phyloP scores from a whole-genome alignment of 2,113 vertebrate genomes.

The Recurvirostra avosetta region DNA sequence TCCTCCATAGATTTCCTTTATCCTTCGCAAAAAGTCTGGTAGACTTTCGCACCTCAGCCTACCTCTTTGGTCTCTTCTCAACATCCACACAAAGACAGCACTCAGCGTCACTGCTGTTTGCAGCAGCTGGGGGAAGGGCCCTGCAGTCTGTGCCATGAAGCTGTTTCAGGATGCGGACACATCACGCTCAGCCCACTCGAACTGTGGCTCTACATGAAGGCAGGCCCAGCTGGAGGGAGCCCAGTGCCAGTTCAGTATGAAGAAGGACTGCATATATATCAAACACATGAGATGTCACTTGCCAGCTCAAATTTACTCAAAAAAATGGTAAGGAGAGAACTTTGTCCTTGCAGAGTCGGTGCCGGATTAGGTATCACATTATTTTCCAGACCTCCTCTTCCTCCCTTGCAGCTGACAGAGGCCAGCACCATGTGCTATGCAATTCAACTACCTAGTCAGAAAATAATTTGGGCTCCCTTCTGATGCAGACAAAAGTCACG shows the following conservation, averaged over 20 bases:
- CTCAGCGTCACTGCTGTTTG: background rate
- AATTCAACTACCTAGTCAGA: background rate
- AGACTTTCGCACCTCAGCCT: background rate
- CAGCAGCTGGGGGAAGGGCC: background rate
- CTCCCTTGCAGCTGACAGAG: background rate
- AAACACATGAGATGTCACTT: background rate
- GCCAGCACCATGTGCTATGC: background rate
- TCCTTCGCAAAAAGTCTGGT: background rate
- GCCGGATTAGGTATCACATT: background rate
- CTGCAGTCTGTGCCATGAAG: background rate
- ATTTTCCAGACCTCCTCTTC: background rate
- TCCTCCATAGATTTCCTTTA: background rate
- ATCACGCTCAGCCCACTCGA: fast-evolving
- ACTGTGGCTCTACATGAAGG: background rate
- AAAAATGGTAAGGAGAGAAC: background rate
- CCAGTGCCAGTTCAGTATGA: background rate
- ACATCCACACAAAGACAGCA: background rate
- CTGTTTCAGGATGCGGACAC: background rate
- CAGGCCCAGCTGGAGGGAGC: background rate
- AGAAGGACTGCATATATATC: background rate
- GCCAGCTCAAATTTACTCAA: background rate
- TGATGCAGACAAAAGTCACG: background rate
- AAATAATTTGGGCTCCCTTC: background rate
- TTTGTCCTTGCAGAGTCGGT: background rate
- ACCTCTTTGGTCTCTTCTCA: background rate